Percentiles rank a stretch among this genome's conserved stretches.
Conservation (phyloP, 2,888 invertebrate genomes). For the Dendrolimus pini region DNA sequence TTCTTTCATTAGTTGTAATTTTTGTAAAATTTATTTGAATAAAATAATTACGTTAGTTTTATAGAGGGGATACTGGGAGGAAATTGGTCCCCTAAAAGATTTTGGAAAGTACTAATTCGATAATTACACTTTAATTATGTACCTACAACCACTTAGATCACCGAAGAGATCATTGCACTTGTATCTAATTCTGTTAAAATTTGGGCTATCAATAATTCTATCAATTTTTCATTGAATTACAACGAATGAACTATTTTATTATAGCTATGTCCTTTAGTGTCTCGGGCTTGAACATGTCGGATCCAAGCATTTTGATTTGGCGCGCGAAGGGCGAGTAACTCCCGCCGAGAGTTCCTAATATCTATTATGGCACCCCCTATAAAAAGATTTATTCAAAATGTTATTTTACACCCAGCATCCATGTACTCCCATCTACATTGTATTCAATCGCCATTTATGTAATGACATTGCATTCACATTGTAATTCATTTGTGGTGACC, state of each 20-base stretch:
- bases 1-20: no score
- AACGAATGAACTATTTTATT: not conserved
- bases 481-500: constrained; percentile 27
- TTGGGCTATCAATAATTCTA: no score
- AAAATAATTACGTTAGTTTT: no score
- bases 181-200: no score
- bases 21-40: no score
- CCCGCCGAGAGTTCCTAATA: constrained; percentile 50
- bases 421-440: constrained; percentile 47
- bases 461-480: constrained; percentile 41
- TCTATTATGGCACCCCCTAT: constrained; percentile 66
- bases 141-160: no score
- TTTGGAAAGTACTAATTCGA: no score
- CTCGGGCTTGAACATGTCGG: constrained; percentile 17
- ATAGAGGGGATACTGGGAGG: no score
- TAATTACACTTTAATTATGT: no score
- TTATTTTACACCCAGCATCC: constrained; percentile 69
- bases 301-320: constrained; percentile 50
- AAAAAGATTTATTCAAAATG: constrained; percentile 75
- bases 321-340: constrained; percentile 57
- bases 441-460: constrained; percentile 47
- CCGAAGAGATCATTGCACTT: no score
- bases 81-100: no score
- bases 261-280: constrained; percentile 28
- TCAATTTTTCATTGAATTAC: not conserved